Conservation (phyloP, 2,113 vertebrate genomes). For the Phoxinus phoxinus region DNA sequence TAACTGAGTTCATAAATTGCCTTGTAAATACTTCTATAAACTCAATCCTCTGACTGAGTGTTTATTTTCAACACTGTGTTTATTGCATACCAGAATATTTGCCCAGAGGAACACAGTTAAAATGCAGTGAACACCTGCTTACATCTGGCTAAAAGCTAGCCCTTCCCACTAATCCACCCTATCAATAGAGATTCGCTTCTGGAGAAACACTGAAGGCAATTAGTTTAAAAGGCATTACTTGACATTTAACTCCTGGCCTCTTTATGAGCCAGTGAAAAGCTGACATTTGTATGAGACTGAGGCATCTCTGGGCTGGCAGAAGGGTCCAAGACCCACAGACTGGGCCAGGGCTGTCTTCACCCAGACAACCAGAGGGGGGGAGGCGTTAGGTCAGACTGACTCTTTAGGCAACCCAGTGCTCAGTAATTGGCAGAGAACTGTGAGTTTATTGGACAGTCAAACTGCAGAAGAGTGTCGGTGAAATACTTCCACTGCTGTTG, state of each 20-base stretch:
- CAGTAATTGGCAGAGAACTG: constrained; percentile 59
- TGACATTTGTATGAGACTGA: constrained; percentile 74
- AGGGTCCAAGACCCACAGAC: constrained; percentile 46
- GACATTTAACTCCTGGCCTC: constrained; percentile 73
- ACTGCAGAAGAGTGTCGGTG: neutral
- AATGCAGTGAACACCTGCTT: constrained; percentile 28
- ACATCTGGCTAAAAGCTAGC: constrained; percentile 29
- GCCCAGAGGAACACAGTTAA: constrained; percentile 8
- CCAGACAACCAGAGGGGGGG: constrained; percentile 39
- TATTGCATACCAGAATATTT: neutral
- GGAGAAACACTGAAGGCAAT: constrained; percentile 73
- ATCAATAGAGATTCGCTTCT: constrained; percentile 55
- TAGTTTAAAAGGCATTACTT: constrained; percentile 76
- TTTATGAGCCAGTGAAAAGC: constrained; percentile 67
- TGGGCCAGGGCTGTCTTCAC: constrained; percentile 46
- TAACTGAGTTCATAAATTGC: constrained; percentile 21
- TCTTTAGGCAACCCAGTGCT: constrained; percentile 37
- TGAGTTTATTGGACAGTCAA: constrained; percentile 37
- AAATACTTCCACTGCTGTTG: neutral
- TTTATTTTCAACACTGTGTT: neutral
- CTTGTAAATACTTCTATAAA: constrained; percentile 21
- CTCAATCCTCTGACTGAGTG: neutral
- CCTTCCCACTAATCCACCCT: constrained; percentile 63
- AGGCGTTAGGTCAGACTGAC: constrained; percentile 55
- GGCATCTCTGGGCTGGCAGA: constrained; percentile 59